Evolutionary conservation across 2,113 vertebrate species (phyloP), one percentile per base, ranked within the genome.

Genomic region (Archocentrus centrarchus): DNA sequence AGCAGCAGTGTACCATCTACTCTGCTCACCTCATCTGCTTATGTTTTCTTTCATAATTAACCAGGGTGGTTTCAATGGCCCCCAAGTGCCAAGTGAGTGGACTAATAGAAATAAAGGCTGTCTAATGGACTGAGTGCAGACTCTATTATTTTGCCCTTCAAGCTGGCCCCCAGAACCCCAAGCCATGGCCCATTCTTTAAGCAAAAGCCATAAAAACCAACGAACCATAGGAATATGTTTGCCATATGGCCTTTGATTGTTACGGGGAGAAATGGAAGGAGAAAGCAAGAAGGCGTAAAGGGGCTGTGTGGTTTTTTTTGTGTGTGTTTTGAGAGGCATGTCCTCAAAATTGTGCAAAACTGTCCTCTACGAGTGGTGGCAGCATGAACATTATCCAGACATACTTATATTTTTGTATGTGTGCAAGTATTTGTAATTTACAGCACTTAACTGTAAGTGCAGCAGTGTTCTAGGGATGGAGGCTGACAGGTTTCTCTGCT

Each of bases 161-260:
- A 76, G 88, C 90, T 82, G 61, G 13, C 84, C 90, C 89, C 61
- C 63, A 30, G 76, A 84, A 86, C 85, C 81, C 84, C 87, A 39
- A 83, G 53, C 81, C 30, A 11, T 3, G 22, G 79, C 75, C 88
- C 84, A 70, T 92, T 95, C 92, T 94, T 95, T 93, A 93, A 94
- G 93, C 93, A 94, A 91, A 79, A 86, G 92, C 87, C 90, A 90
- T 96, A 95, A 96, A 96, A 95, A 77, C 90, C 93, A 96, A 88
- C 88, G 94, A 95, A 93, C 90, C 93, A 17, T 63, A 89, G 87
- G 91, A 96, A 95, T 95, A 96, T 96, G 94, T 95, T 95, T 94
- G 90, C 96, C 95, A 96, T 95, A 95, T 96, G 96, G 93, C 90
- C 93, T 94, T 93, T 94, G 92, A 95, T 94, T 95, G 94, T 94